These are phyloP conservation scores for Aldabrachelys gigantea DNA, from an alignment of 2,113 vertebrate species.

Conservation along the genomic window DNA sequence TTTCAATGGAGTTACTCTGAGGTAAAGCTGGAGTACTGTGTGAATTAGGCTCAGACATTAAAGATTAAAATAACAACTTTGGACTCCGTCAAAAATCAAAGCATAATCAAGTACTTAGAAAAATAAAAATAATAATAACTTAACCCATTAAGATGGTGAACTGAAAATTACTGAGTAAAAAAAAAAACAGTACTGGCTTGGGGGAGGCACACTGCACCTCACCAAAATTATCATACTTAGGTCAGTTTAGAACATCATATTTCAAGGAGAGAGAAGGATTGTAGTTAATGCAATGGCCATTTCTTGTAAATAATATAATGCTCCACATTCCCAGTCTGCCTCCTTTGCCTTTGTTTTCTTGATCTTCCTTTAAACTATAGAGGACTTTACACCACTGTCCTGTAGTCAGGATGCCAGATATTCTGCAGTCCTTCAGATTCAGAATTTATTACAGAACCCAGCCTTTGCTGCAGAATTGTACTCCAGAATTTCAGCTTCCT, in stretches of 20 bases:
- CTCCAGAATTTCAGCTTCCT: background rate
- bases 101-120: background rate
- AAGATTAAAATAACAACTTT: background rate
- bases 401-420: background rate
- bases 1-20: background rate
- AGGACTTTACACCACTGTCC: too few species aligned
- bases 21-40: background rate
- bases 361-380: background rate
- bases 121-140: too few species aligned
- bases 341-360: background rate
- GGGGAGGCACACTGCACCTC: too few species aligned
- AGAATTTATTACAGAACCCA: background rate
- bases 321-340: too few species aligned
- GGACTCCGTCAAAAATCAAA: background rate
- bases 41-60: background rate
- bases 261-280: too few species aligned
- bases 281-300: too few species aligned
- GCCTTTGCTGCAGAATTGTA: background rate
- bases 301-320: too few species aligned
- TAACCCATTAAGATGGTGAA: too few species aligned
- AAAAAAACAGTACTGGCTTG: too few species aligned
- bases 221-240: too few species aligned
- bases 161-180: too few species aligned
- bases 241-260: too few species aligned
- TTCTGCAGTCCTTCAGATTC: background rate